Evolutionary conservation across 2,888 invertebrate genomes (phyloP).

Genomic region (Acholoe squamosa): DNA sequence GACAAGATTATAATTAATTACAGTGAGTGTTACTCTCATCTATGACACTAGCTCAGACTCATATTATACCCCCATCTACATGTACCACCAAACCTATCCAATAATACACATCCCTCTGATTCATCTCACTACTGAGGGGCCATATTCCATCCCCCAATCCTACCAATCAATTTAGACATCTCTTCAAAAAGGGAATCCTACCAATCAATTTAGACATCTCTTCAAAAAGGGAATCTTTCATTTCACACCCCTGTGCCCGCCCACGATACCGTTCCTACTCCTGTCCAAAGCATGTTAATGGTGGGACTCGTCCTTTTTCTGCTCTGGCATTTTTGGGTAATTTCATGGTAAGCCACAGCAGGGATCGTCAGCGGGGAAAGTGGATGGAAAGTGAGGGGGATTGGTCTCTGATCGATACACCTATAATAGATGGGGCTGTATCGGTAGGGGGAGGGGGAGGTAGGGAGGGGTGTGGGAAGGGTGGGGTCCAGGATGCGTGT

Average conservation of each 20-base stretch:
- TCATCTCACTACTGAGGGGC: background rate
- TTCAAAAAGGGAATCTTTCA: background rate
- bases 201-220: background rate
- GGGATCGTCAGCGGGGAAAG: background rate
- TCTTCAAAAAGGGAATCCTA: background rate
- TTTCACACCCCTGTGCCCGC: background rate
- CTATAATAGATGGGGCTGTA: background rate
- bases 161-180: background rate
- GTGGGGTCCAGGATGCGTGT: background rate
- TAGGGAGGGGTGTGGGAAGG: background rate
- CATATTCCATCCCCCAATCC: background rate
- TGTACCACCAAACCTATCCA: too few species aligned
- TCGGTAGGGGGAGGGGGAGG: too few species aligned
- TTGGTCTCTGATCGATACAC: slow-evolving; percentile 2
- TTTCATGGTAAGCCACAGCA: background rate
- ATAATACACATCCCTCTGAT: too few species aligned
- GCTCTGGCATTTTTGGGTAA: slow-evolving; percentile 11
- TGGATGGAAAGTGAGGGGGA: background rate
- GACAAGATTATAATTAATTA: too few species aligned
- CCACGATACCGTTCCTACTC: background rate
- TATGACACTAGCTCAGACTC: too few species aligned
- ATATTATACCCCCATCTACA: too few species aligned
- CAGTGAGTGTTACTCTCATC: too few species aligned
- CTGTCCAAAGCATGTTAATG: background rate
- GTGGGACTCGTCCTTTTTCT: background rate